Evolutionary conservation across 1,140 invertebrate genomes (phyloP), one percentile per base, ranked within the genome.

Genomic region (Diabrotica undecimpunctata): DNA sequence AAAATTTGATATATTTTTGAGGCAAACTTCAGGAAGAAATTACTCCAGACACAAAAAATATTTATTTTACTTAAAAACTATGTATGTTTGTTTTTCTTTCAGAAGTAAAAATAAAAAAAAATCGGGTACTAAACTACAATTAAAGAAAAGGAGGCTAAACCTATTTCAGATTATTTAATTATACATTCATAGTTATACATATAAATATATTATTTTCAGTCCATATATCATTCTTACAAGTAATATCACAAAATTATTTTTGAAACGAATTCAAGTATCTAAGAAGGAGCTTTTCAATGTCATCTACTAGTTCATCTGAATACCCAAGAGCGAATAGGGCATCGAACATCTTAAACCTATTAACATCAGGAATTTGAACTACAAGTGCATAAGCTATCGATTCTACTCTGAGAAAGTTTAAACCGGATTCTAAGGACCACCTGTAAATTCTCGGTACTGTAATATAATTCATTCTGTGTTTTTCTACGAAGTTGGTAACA

Each of bases 401-500:
- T 75, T 85, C 84, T 2, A 83, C 78, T 66, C 83, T 80, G 14
- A 85, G 76, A 54, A 84, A 79, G 61, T 84, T 83, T 72, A 84
- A 84, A 1, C 82, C 79, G 5, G 84, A 83, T 66, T 81, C 78
- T 12, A 85, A 66, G 4, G 83, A 84, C 83, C 83, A 85, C 54
- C 81, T 77, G 66, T 85, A 85, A 64, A 85, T 82, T 58, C 76
- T 78, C 65, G 83, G 81, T 6, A 81, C 81, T 38, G 79, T 82
- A 36, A 76, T 70, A 5, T 78, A 72, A 5, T 70, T 75, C 54
- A 85, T 66, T 68, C 78, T 72, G 66, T 81, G 82, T 62, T 82
- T 79, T 69, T 83, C 70, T 65, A 85, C 82, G n/a, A 81, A 81
- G 71, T 78, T 79, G 37, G 81, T 83, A 4, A 90, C 73, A 41